These are phyloP conservation scores for Rhopilema esculentum DNA, from an alignment of 30 jellyfish, hydroid and myxozoan species.

Conservation along the genomic window DNA sequence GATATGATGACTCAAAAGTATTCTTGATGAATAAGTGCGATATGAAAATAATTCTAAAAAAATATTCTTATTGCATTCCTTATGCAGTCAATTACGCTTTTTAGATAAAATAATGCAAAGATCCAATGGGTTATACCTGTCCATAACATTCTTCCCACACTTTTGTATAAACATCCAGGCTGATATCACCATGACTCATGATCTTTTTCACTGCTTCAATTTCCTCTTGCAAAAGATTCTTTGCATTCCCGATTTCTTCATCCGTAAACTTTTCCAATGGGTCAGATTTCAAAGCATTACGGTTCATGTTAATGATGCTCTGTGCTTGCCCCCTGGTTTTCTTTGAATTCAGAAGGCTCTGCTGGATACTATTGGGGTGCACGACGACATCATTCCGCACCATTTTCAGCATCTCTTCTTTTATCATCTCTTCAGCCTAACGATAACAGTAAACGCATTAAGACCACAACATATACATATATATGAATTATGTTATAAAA, in stretches of 20 bases:
- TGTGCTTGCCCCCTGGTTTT: conserved; percentile 79
- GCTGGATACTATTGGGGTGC: conserved; percentile 82
- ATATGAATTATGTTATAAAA: too few relatives aligned
- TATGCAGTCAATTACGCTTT: too few relatives aligned
- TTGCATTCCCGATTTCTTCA: conserved; percentile 83
- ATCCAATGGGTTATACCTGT: conserved; percentile 82
- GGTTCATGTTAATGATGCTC: conserved; percentile 66
- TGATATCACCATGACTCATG: conserved; percentile 86
- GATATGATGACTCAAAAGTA: too few relatives aligned
- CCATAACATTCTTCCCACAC: conserved; percentile 99
- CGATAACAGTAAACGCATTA: neutral
- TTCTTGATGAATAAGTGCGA: too few relatives aligned
- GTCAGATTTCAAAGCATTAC: conserved; percentile 72
- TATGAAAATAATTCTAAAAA: too few relatives aligned
- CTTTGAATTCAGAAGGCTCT: conserved; percentile 61
- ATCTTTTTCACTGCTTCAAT: conserved; percentile 76
- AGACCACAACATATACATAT: neutral
- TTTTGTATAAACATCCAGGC: conserved; percentile 90
- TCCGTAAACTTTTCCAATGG: conserved; percentile 85
- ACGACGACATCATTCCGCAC: conserved; percentile 85
- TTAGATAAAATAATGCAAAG: too few relatives aligned
- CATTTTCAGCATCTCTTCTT: conserved; percentile 92
- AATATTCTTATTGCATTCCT: too few relatives aligned
- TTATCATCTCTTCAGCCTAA: conserved; percentile 97
- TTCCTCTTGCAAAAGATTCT: conserved; percentile 73